These are phyloP conservation scores for Lycocerus yunnanus DNA, from an alignment of 2,888 invertebrate genomes.

Conservation along the genomic window DNA sequence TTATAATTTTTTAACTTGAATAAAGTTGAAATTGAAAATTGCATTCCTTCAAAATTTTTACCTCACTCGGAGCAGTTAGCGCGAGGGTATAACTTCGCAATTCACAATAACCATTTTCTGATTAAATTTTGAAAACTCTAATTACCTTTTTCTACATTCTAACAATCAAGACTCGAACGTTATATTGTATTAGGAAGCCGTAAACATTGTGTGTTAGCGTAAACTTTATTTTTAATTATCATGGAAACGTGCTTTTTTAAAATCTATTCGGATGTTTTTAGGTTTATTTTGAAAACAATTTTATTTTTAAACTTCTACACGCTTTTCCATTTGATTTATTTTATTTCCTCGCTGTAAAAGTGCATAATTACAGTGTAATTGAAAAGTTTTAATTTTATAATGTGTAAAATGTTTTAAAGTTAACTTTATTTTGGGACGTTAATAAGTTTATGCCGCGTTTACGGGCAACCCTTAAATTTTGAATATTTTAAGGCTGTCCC, in stretches of 20 bases:
- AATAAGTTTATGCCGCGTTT: not conserved
- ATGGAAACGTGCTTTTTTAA: not conserved
- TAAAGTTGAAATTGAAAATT: not conserved
- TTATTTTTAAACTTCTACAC: not conserved
- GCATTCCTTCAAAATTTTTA: not conserved
- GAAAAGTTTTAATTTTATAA: not conserved
- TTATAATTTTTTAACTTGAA: not conserved
- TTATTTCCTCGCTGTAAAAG: not conserved
- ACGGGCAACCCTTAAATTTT: not conserved
- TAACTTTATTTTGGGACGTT: not conserved
- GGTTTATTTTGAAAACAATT: not conserved
- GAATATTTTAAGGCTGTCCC: too few relatives aligned
- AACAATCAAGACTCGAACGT: not conserved
- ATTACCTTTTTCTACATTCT: not conserved
- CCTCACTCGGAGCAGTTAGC: not conserved
- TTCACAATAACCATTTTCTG: not conserved
- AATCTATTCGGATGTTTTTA: not conserved
- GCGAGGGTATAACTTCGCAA: not conserved
- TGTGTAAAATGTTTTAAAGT: not conserved
- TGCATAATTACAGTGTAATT: not conserved
- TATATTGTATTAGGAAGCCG: not conserved
- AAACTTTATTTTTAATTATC: not conserved
- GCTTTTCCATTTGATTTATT: not conserved
- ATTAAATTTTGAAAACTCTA: not conserved
- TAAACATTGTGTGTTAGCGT: not conserved